Percentiles rank a stretch among this genome's conserved stretches.
These are phyloP conservation scores for Glyptemys insculpta DNA, from an alignment of 2,797 vertebrate species.

Conservation along the genomic window DNA sequence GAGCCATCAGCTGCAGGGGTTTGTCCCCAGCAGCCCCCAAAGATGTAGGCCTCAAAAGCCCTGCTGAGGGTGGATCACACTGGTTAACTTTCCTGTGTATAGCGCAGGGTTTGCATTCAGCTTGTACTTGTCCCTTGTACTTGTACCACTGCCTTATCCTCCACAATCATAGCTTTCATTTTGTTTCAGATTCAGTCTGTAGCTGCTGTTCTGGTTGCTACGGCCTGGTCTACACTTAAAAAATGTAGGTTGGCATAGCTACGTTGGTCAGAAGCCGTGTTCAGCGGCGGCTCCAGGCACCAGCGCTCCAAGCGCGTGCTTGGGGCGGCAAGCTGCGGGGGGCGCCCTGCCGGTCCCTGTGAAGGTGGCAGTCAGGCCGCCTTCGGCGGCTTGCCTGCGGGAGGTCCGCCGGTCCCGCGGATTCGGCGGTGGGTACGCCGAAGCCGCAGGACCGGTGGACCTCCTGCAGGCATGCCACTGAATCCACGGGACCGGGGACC, in stretches of 20 bases:
- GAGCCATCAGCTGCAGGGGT: not conserved
- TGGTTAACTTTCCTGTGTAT: not conserved
- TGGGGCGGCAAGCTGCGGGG: too few relatives aligned
- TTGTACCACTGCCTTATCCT: not conserved
- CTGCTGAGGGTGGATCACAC: not conserved
- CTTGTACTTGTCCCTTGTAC: not conserved
- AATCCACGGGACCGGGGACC: too few relatives aligned
- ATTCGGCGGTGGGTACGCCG: too few relatives aligned
- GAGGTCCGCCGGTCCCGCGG: too few relatives aligned
- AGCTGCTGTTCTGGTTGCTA: not conserved
- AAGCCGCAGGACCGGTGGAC: too few relatives aligned
- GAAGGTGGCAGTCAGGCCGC: too few relatives aligned
- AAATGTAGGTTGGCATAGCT: not conserved
- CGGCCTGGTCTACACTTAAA: not conserved
- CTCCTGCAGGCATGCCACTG: too few relatives aligned
- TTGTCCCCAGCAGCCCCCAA: not conserved
- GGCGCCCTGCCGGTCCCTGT: too few relatives aligned
- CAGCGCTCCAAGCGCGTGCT: too few relatives aligned
- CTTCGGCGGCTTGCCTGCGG: too few relatives aligned
- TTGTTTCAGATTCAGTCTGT: not conserved
- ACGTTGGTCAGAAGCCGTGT: not conserved
- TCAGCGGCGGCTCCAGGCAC: too few relatives aligned
- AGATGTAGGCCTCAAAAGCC: not conserved
- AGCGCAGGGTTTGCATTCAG: not conserved
- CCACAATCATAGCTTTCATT: not conserved